Evolutionary conservation across 2,888 invertebrate species (phyloP), one percentile per base, ranked within the genome.

Genomic region (Phengaris alcon): DNA sequence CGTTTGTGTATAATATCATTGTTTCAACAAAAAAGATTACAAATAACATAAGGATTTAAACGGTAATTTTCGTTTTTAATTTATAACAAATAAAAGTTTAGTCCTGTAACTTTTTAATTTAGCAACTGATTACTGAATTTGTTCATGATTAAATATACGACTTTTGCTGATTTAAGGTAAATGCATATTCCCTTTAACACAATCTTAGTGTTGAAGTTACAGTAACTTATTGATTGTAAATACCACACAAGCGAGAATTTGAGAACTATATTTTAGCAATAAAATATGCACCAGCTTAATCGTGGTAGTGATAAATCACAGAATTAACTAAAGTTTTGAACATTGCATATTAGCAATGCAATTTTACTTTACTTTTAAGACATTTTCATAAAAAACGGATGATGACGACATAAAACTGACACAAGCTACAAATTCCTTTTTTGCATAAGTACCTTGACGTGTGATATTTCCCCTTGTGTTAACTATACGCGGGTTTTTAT

Each of bases 391-490:
- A 52, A 52, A 1, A 12, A 52, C 52, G 10, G 52, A 52, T 52
- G 52, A 8, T 12, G 12, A 8, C 8, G 6, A 44, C 68, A 12
- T 46, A 44, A 35, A 46, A 68, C 15, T 48, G 48, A 44, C 12
- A 44, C 12, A 9, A 46, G 72, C 35, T 13, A 54, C 9, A 51
- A 52, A 35, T 52, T 72, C 52, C 54, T 72, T 6, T 35, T 54
- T 52, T 54, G 54, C 54, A 12, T 15, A 54, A 12, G 72, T 72
- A 72, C 72, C 52, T 52, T 72, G 52, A 52, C 35, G 52, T 72
- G 72, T 52, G 51, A 52, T 52, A 52, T 72, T 70, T 51, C 54
- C 72, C 35, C 35, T 72, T 72, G 51, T 72, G 72, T 72, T 72
- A 54, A 72, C 52, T 35, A 35, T 52, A 72, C 35, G 52, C 72